These are phyloP conservation scores for Oligia fasciuncula DNA, from an alignment of 2,888 invertebrate genomes.

Conservation along the genomic window DNA sequence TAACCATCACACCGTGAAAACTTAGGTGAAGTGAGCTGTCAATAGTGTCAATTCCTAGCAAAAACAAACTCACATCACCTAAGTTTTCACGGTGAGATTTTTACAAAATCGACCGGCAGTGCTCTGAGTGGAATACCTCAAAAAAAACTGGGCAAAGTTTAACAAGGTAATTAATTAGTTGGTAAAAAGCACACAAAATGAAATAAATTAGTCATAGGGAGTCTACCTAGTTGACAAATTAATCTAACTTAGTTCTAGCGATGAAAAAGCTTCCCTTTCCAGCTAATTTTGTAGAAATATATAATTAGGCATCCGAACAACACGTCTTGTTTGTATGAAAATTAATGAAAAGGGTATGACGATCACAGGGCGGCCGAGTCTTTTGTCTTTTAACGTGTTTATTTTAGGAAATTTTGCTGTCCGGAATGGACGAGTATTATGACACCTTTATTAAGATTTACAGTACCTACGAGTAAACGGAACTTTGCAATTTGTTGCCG, in stretches of 20 bases:
- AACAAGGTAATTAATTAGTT: not conserved
- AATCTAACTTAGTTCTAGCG: conserved; percentile 17
- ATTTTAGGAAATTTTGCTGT: conserved; percentile 4
- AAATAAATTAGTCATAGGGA: not conserved
- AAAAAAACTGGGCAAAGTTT: not conserved
- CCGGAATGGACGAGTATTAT: not conserved
- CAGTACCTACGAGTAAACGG: not conserved
- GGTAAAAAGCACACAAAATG: not conserved
- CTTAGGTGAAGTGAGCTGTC: too few relatives aligned
- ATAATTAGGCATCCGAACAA: conserved; percentile 11
- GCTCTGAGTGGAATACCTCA: too few relatives aligned
- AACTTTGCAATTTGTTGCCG: not conserved
- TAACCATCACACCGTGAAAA: too few relatives aligned
- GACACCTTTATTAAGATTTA: not conserved
- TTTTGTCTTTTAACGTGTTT: conserved; percentile 10
- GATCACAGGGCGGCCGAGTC: not conserved
- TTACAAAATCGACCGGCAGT: too few relatives aligned
- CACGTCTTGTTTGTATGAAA: conserved; percentile 13
- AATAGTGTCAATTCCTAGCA: too few relatives aligned
- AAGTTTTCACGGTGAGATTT: too few relatives aligned
- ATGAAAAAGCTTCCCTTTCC: conserved; percentile 1
- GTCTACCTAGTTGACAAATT: conserved; percentile 2
- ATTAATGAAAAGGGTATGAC: not conserved
- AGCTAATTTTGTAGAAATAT: conserved; percentile 11
- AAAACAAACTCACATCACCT: too few relatives aligned